Percentiles rank a stretch among this genome's conserved stretches.
phyloP scores from a whole-genome alignment of 2,888 invertebrate species.

The Odontocolon sp. region DNA sequence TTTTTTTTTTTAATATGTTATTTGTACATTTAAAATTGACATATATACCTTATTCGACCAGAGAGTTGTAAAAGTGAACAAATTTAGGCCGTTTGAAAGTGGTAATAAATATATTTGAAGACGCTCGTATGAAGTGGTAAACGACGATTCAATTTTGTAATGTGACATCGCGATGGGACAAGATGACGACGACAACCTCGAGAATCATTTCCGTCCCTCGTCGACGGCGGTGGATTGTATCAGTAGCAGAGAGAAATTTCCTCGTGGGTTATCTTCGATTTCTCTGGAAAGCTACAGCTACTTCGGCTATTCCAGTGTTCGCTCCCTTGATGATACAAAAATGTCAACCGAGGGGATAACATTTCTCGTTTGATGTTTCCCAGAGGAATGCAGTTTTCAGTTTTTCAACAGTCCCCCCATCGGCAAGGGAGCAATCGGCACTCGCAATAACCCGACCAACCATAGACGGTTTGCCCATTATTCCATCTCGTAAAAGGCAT shows the following conservation, averaged over 20 bases:
- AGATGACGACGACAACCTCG: conserved; percentile 2
- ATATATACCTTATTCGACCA: not conserved
- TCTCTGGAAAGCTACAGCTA: not conserved
- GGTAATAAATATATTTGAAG: no score
- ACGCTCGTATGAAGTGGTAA: conserved; percentile 3
- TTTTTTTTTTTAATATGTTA: conserved; percentile 60
- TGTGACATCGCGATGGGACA: conserved; percentile 10
- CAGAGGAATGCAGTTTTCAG: conserved; percentile 28
- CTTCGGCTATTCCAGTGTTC: not conserved
- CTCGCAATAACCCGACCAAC: not conserved
- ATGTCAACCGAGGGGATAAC: conserved; percentile 40
- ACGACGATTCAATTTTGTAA: conserved; percentile 31
- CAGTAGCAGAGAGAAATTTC: conserved; percentile 30
- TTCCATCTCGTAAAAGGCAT: not conserved
- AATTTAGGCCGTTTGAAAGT: not conserved
- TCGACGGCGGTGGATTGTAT: not conserved
- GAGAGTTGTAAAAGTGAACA: no score
- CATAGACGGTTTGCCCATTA: not conserved
- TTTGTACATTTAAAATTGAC: not conserved
- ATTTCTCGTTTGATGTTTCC: conserved; percentile 33
- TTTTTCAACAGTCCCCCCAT: not conserved
- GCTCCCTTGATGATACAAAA: conserved; percentile 34
- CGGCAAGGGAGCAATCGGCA: conserved; percentile 14
- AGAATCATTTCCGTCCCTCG: conserved; percentile 39
- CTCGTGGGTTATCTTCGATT: conserved; percentile 2